Evolutionary conservation across 1,140 invertebrate genomes (phyloP), one percentile per base, ranked within the genome.

Genomic region (Pachyrhynchus sulphureomaculatus): DNA sequence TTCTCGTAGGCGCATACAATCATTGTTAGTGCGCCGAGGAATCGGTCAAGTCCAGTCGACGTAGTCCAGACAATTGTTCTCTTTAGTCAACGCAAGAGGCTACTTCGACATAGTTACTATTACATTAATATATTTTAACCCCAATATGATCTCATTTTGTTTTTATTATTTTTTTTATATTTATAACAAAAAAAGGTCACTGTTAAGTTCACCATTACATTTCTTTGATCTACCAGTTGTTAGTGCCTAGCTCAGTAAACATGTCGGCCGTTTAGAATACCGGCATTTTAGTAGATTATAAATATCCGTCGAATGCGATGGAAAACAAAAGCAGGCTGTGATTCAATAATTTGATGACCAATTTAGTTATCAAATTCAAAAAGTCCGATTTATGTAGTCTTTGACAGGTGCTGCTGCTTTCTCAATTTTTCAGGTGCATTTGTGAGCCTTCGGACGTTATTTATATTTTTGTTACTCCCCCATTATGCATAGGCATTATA

Each of bases 271-370:
- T 15, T 20, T 32, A 13, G 20, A n/a, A 13, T 32, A 23, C 20
- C 10, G 26, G 6, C 44, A 47, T 68, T 72, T 72, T 62, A 62
- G 71, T 52, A 71, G 63, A 65, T 69, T 54, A 64, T 59, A 64
- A 54, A 67, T 53, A 39, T 55, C 66, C 60, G 33, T 68, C 64
- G 51, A 36, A 49, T 37, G 60, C 51, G 62, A 64, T 65, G 70
- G 73, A 62, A 72, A 68, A 75, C 72, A 76, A 75, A 74, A 74
- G 72, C 75, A 76, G 75, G 75, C 75, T 76, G 75, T 76, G 75
- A 76, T 76, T 74, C 75, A 75, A 71, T 72, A 65, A 39, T 76
- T 73, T 72, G 71, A 72, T 75, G 73, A 75, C 71, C 75, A 75
- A 76, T 66, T 76, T 74, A 71, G 68, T 74, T 76, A 62, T 74